Evolutionary conservation across 2,888 invertebrate genomes (phyloP), one percentile per base, ranked within the genome.

Genomic region (Drosophila subsilvestris): DNA sequence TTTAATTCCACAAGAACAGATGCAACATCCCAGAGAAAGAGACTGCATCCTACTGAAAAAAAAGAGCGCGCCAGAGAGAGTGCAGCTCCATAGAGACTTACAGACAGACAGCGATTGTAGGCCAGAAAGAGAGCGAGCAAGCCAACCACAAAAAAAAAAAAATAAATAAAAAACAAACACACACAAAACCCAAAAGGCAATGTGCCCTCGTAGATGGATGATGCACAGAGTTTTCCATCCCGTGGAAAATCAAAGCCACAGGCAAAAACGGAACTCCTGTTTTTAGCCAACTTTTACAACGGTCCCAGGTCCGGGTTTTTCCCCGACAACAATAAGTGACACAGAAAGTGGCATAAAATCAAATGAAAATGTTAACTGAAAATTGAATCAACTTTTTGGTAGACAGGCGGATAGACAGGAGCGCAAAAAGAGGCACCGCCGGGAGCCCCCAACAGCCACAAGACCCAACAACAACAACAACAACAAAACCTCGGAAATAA

Each of bases 1-100:
- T 74, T 74, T 66, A 73, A 74, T 78, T 73, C 67, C 70, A 63
- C 44, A 47, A 37, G 44, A 32, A n/a, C n/a, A 53, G 27, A 37
- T 37, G 37, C 37, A 37, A n/a, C 20, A 49, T 44, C 25, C 25
- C 29, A 32, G 25, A 37, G 44, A n/a, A 37, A 14, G 37, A 37
- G n/a, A 37, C 37, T 14, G 37, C 37, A 37, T 7, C 37, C 37
- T 37, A 37, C 37, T n/a, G n/a, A n/a, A n/a, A n/a, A 44, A 9
- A n/a, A 17, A 25, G 47, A 54, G n/a, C 22, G 14, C 18, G 22
- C 14, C 14, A n/a, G 18, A 44, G 27, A 44, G 43, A 25, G 44
- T 10, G 12, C 25, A 6, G 5, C 25, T 25, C 18, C 18, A 25
- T 20, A 2, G 20, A 20, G 20, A 20, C 20, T 2, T 1, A 22